phyloP scores from a whole-genome alignment of 2,797 vertebrate species.

The Gambusia yucatana region DNA sequence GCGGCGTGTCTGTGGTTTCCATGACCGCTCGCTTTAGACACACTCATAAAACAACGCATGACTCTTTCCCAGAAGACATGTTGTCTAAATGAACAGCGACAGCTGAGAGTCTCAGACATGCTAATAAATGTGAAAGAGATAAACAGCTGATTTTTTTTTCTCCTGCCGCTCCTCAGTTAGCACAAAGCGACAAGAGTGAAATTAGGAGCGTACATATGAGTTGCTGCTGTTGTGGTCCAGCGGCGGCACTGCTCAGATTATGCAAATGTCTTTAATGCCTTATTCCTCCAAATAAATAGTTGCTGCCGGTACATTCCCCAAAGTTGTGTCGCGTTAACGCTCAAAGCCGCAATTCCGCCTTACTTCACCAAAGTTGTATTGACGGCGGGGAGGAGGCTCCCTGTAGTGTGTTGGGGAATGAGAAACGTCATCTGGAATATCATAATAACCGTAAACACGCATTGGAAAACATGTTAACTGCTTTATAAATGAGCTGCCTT shows the following conservation, averaged over 20 bases:
- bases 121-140: slow-evolving; percentile 62
- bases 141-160: slow-evolving; percentile 35
- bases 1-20: slow-evolving; percentile 31
- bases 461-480: slow-evolving; percentile 66
- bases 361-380: slow-evolving; percentile 23
- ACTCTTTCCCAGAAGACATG: slow-evolving; percentile 56
- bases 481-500: slow-evolving; percentile 71
- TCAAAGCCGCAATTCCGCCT: slow-evolving; percentile 33
- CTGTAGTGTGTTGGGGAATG: slow-evolving; percentile 58
- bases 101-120: slow-evolving; percentile 52
- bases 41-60: slow-evolving; percentile 57
- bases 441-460: slow-evolving; percentile 53
- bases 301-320: slow-evolving; percentile 46
- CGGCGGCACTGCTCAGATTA: slow-evolving; percentile 67
- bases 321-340: slow-evolving; percentile 39
- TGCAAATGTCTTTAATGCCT: slow-evolving; percentile 69
- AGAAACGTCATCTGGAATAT: slow-evolving; percentile 46
- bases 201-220: slow-evolving; percentile 46
- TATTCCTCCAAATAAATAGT: slow-evolving; percentile 68
- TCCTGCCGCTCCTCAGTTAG: slow-evolving; percentile 44
- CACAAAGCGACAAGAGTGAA: slow-evolving; percentile 62
- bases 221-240: slow-evolving; percentile 57
- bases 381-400: slow-evolving; percentile 41
- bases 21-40: slow-evolving; percentile 46
- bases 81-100: slow-evolving; percentile 57